phyloP scores from a whole-genome alignment of 37 sponge, comb jelly and placozoan species.

The Eunapius fragilis region DNA sequence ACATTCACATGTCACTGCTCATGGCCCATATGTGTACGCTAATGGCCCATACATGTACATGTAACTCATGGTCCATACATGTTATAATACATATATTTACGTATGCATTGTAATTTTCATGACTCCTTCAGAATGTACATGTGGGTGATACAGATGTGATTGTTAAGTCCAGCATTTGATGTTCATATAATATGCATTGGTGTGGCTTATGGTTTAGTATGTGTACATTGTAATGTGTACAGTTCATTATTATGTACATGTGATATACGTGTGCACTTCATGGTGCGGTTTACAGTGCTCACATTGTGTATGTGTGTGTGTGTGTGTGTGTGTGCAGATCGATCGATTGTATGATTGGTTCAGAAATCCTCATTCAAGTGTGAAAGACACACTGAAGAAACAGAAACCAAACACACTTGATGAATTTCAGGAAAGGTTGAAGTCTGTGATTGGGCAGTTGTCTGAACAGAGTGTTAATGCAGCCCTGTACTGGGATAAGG shows the following conservation, averaged over 20 bases:
- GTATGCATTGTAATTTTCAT: too few relatives aligned
- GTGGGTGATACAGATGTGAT: too few relatives aligned
- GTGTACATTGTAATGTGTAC: too few relatives aligned
- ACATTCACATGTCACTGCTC: too few relatives aligned
- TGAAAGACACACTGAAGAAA: conserved; percentile 92
- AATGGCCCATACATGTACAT: background rate
- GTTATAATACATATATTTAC: too few relatives aligned
- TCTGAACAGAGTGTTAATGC: conserved; percentile 96
- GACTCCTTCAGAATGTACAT: too few relatives aligned
- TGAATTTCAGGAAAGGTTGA: conserved; percentile 89
- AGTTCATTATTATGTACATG: too few relatives aligned
- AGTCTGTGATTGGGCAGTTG: conserved; percentile 69
- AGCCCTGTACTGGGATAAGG: conserved; percentile 96
- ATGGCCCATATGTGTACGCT: too few relatives aligned
- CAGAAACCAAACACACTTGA: conserved; percentile 89
- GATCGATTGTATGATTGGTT: conserved; percentile 96
- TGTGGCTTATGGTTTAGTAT: too few relatives aligned
- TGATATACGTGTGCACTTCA: background rate
- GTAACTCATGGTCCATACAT: too few relatives aligned
- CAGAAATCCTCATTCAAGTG: conserved; percentile 68
- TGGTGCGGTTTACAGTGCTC: background rate
- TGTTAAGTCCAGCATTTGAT: too few relatives aligned
- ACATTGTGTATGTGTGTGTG: background rate
- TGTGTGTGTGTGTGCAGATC: conserved; percentile 53
- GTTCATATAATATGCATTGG: too few relatives aligned